Evolutionary conservation across 2,113 vertebrate genomes (phyloP), one percentile per base, ranked within the genome.

Genomic region (Proteles cristata): DNA sequence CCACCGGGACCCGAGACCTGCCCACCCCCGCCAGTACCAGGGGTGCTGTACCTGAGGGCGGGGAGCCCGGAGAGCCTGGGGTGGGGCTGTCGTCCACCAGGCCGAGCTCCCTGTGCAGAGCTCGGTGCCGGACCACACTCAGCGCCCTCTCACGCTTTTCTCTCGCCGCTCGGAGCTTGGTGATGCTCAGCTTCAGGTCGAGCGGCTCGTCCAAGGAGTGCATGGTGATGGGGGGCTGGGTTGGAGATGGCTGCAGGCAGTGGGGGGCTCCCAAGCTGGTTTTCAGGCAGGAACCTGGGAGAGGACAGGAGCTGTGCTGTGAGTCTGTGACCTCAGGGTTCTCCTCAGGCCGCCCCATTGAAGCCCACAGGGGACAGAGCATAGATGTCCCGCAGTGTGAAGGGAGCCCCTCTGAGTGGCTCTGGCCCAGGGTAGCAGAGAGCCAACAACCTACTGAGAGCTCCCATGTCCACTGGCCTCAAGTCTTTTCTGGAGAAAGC

Each of bases 151-250:
- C 98, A 68, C 98, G 97, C 97, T 99, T 99, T 94, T 99, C 98
- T 96, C 99, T 99, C 4, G 98, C 98, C 0, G 97, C 98, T 80
- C 99, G 98, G 89, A 99, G 99, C 96, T 99, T 99, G 85, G 99
- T 99, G 98, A 99, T 98, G 96, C 99, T 99, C 96, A 99, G 99
- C 98, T 99, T 99, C 97, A 99, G 99, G 98, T 99, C 99, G 74
- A 99, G 99, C 50, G 99, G 99, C 98, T 99, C 99, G 61, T 99
- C 99, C 98, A 99, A 97, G 61, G 99, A 99, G 98, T 99, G 99
- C 99, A 99, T 99, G 98, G 97, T 93, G 98, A 28, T 43, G 50
- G 63, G 96, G 92, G 66, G 15, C 65, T 21, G 68, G 93, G 69
- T n/a, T 12, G 4, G 80, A 88, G 11, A 69, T 23, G 73, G 85